phyloP scores from a whole-genome alignment of 2,888 invertebrate genomes.

The Orthonychiurus folsomi region DNA sequence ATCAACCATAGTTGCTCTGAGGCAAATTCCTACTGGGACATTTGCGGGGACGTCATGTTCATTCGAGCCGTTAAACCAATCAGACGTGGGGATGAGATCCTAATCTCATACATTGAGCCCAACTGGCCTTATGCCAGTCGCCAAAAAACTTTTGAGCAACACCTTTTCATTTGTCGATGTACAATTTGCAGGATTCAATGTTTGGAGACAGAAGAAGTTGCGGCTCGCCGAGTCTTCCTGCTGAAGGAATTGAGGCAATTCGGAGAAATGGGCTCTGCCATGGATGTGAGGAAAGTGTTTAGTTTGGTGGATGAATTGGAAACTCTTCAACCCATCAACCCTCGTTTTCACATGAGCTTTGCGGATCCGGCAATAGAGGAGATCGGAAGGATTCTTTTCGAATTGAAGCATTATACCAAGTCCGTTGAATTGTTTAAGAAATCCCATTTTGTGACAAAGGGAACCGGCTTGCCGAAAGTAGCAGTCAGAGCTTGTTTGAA shows the following conservation, averaged over 20 bases:
- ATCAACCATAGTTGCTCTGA: conserved; percentile 7
- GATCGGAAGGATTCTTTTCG: background rate
- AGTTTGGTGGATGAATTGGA: too few relatives aligned
- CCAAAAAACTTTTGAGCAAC: background rate
- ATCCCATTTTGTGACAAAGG: background rate
- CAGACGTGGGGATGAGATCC: background rate
- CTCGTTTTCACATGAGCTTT: background rate
- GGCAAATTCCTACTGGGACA: background rate
- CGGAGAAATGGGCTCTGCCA: too few relatives aligned
- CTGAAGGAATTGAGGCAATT: too few relatives aligned
- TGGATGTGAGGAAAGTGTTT: too few relatives aligned
- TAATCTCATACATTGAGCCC: conserved; percentile 5
- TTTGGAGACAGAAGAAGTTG: background rate
- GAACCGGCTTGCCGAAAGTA: too few relatives aligned
- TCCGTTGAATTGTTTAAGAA: background rate
- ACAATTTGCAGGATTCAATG: background rate
- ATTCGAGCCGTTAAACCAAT: background rate
- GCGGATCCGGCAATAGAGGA: background rate
- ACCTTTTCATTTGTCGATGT: conserved; percentile 5
- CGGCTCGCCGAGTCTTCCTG: background rate
- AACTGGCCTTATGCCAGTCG: background rate
- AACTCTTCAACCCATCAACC: too few relatives aligned
- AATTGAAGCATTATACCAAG: too few relatives aligned
- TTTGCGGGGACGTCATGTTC: background rate
- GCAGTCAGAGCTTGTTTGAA: background rate